These are phyloP conservation scores for Choreutis nemorana DNA, from an alignment of 2,888 invertebrate genomes.

Conservation along the genomic window DNA sequence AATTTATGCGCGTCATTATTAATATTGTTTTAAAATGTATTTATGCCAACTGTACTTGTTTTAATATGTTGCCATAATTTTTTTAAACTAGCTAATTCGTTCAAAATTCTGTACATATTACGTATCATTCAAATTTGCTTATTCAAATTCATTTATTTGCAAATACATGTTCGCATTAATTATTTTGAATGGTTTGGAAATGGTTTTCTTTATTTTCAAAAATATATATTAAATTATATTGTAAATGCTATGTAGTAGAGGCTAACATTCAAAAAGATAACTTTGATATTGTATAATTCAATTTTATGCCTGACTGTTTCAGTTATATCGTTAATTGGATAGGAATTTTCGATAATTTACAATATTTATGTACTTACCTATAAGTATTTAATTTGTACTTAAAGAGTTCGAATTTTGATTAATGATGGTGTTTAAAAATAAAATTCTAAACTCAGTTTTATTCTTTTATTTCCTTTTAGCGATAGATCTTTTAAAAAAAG, in stretches of 20 bases:
- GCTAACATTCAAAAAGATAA: slow-evolving; percentile 12
- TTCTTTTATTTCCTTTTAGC: slow-evolving; percentile 7
- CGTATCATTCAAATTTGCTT: too few species aligned
- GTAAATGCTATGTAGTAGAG: slow-evolving; percentile 40
- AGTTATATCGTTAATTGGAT: slow-evolving; percentile 6
- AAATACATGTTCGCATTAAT: not conserved
- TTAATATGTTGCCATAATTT: slow-evolving; percentile 12
- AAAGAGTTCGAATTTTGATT: slow-evolving; percentile 49
- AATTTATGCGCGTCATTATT: too few species aligned
- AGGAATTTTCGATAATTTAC: slow-evolving; percentile 13
- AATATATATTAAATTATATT: too few species aligned
- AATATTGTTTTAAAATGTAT: slow-evolving; percentile 24
- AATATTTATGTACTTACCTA: too few species aligned
- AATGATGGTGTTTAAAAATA: slow-evolving; percentile 30
- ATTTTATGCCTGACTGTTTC: slow-evolving; percentile 4
- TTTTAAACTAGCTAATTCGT: too few species aligned
- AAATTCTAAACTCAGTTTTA: slow-evolving; percentile 16
- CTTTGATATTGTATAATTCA: slow-evolving; percentile 1
- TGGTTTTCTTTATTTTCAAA: slow-evolving; percentile 4
- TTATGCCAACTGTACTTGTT: slow-evolving; percentile 16
- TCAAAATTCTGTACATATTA: too few species aligned
- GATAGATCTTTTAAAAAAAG: too few species aligned
- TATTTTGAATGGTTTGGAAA: slow-evolving; percentile 8
- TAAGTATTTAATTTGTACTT: slow-evolving; percentile 52
- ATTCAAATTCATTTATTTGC: not conserved